Base-by-base conservation (phyloP, 2,797 vertebrate species). In the Sebastes diploproa region DNA sequence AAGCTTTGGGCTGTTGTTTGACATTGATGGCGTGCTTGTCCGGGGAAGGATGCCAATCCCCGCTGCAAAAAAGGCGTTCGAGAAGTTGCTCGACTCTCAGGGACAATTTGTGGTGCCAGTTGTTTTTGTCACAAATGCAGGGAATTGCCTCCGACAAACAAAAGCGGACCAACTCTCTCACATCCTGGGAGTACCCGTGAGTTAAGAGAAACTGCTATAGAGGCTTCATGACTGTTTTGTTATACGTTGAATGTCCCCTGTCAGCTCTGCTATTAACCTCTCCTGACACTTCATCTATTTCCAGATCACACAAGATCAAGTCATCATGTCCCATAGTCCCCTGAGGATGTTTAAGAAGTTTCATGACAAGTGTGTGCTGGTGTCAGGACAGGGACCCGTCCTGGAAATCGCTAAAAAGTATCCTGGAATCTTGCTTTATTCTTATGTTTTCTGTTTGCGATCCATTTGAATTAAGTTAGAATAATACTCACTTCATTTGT, bases 321-420 rank as follows among this genome's bases (percentile, higher is more conserved):
- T 98, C 77, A 94, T 98, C 94, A 96, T 98, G 97, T 98, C 97
- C 0, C 97, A 98, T 78, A 98, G 97, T 89, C 97, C 97, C n/a
- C 91, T 98, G 88, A 94, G 94, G 86, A 98, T 98, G 96, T 97
- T 98, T 82, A 97, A 93, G 84, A 96, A 92, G 85, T 98, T 96
- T n/a, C 97, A 98, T 62, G 95, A 98, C 50, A 98, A 97, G 91
- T 97, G 96, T 90, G 97, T 98, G 58, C 92, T 98, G 78, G 97
- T 98, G 2, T 98, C 97, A 2, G 97, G 97, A 84, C 97, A 98
- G 92, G 97, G 97, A 20, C 97, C 97, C 0, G 95, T 98, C 69
- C 94, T 98, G 84, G 97, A 98, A 80, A 98, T 98, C 55, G 97
- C 97, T 80, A 96, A 95, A 92, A 96, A 97, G 97, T 98, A 98